Conservation (phyloP, 2,797 vertebrate species). For the Melanotaenia boesemani region DNA sequence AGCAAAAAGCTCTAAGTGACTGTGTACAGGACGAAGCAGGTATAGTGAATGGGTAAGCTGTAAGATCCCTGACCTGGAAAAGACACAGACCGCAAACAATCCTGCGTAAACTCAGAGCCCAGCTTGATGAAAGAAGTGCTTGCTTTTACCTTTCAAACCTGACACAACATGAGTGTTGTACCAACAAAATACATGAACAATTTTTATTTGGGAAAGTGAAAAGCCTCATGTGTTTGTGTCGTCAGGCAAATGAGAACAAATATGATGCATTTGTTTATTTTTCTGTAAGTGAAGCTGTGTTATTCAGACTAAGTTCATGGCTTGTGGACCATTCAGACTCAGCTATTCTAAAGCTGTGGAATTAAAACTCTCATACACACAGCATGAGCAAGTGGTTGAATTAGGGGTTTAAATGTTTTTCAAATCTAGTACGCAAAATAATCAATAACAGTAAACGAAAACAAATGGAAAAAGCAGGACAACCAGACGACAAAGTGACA, state of each 20-base stretch:
- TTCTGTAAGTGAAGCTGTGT: background rate
- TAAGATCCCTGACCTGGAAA: background rate
- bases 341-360: background rate
- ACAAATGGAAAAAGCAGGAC: no score
- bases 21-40: background rate
- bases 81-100: background rate
- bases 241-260: background rate
- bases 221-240: background rate
- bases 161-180: background rate
- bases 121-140: background rate
- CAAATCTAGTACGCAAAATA: no score
- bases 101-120: background rate
- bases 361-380: background rate
- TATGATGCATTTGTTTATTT: background rate
- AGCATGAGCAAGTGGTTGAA: background rate
- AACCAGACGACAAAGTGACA: no score
- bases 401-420: background rate
- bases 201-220: no score
- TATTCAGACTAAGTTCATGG: no score
- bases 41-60: background rate
- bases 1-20: background rate
- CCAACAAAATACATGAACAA: background rate
- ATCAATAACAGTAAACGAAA: no score
- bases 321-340: background rate
- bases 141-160: background rate